Evolutionary conservation across 1,140 invertebrate species (phyloP), one percentile per base, ranked within the genome.

Genomic region (Papilio glaucus): DNA sequence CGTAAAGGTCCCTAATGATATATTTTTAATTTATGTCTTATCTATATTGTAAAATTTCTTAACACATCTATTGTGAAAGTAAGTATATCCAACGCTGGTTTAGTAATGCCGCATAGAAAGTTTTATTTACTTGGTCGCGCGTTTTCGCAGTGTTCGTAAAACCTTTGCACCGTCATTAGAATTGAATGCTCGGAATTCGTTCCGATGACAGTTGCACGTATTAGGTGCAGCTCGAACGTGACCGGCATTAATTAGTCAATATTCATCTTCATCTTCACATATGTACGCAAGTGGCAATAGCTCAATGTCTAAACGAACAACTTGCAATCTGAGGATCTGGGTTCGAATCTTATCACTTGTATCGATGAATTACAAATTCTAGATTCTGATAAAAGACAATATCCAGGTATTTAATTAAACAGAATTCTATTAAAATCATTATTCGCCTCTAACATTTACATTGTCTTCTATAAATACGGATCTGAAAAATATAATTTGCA

Each of bases 61-160:
- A 12, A 62, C 61, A 62, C 37, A 62, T 62, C 61, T 62, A 69
- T 69, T 53, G 67, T 69, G 67, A 69, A 69, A 69, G 67, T 68
- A 26, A 18, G n/a, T 33, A 38, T 38, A 62, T 24, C 13, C 8
- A 13, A 49, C 42, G 29, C 37, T 53, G 42, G 41, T 18, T 53
- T 45, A 15, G 42, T 69, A 15, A 37, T 9, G 42, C 45, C 67
- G 29, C 45, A 69, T 69, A 69, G 67, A 69, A 69, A 69, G 67
- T 69, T 69, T 29, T 49, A 69, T 69, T 69, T 69, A 69, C 67
- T n/a, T 53, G 41, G 21, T 45, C 15, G 37, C 29, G 45, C 53
- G 24, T 69, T 69, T 49, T 45, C 67, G 45, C 67, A 69, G 24
- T 68, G 39, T 37, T 24, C 49, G 18, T 57, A 26, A 9, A 53